A percentile compares a stretch with the other conserved stretches of the same genome.
Conservation (phyloP, 2,888 invertebrate genomes). For the Rhabditoides inermis region DNA sequence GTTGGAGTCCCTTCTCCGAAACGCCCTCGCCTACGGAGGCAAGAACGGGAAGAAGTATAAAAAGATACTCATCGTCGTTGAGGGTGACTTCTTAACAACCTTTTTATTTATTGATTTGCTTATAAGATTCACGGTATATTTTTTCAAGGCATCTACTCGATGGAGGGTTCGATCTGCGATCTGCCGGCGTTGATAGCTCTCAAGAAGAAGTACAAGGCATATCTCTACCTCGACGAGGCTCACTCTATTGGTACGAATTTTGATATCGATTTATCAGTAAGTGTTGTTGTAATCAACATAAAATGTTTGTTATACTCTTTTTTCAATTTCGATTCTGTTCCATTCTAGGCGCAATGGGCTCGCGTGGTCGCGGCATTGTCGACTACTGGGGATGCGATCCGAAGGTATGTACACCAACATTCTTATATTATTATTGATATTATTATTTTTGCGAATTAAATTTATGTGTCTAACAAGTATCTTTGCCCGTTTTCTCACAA, state of each 20-base stretch:
- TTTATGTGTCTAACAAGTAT: too few species aligned
- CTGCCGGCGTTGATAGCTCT: slow-evolving; percentile 78
- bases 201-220: slow-evolving; percentile 87
- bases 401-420: too few species aligned
- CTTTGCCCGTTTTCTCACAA: too few species aligned
- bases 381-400: slow-evolving; percentile 79
- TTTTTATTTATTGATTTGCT: too few species aligned
- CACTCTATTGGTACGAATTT: slow-evolving; percentile 73
- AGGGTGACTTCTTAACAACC: too few species aligned
- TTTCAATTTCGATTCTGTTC: too few species aligned
- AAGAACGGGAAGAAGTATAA: slow-evolving; percentile 69
- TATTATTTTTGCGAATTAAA: too few species aligned
- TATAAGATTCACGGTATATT: background rate
- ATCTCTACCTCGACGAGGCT: slow-evolving; percentile 93
- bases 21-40: slow-evolving; percentile 72
- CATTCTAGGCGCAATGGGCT: slow-evolving; percentile 41
- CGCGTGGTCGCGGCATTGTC: slow-evolving; percentile 72
- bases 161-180: slow-evolving; percentile 91
- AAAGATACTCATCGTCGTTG: slow-evolving; percentile 71
- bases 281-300: too few species aligned
- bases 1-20: slow-evolving; percentile 73
- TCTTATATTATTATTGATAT: too few species aligned
- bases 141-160: slow-evolving; percentile 54
- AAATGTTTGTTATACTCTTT: too few species aligned
- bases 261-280: background rate